Conservation (phyloP, 2,113 vertebrate species). For the Callaeas wilsoni region DNA sequence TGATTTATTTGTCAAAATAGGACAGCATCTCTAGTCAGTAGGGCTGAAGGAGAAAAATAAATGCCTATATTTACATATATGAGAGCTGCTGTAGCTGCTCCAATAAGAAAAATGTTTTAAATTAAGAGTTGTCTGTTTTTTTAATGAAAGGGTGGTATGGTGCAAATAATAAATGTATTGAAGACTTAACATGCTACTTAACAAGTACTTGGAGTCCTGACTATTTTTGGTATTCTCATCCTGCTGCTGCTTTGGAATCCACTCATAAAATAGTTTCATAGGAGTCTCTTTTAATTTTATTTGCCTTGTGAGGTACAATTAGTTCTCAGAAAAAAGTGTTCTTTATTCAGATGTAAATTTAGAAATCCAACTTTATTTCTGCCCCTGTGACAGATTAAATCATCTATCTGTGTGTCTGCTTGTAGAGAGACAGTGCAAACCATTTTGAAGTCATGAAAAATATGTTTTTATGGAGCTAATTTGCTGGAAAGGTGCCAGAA, state of each 20-base stretch:
- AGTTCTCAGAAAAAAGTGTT: background rate
- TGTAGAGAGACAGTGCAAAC: background rate
- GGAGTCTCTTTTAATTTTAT: constrained; percentile 15
- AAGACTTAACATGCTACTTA: background rate
- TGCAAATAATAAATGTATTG: constrained; percentile 17
- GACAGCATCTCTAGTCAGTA: background rate
- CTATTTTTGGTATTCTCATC: constrained; percentile 17
- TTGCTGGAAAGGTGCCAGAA: background rate
- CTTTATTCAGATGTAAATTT: background rate
- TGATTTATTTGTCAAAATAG: background rate
- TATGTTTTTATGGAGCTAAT: background rate
- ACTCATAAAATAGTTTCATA: constrained; percentile 7
- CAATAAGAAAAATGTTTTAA: constrained; percentile 3
- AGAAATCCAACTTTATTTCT: background rate
- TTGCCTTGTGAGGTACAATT: background rate
- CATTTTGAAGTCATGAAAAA: background rate
- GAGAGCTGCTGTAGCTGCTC: background rate
- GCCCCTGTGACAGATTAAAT: background rate
- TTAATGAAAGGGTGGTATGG: background rate
- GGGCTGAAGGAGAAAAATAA: background rate
- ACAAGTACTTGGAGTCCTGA: background rate
- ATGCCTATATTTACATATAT: background rate
- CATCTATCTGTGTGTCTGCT: background rate
- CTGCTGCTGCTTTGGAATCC: constrained; percentile 10
- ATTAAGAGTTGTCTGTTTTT: constrained; percentile 1